phyloP scores from a whole-genome alignment of 2,888 invertebrate species.

The Zygothrica quintamaculata region DNA sequence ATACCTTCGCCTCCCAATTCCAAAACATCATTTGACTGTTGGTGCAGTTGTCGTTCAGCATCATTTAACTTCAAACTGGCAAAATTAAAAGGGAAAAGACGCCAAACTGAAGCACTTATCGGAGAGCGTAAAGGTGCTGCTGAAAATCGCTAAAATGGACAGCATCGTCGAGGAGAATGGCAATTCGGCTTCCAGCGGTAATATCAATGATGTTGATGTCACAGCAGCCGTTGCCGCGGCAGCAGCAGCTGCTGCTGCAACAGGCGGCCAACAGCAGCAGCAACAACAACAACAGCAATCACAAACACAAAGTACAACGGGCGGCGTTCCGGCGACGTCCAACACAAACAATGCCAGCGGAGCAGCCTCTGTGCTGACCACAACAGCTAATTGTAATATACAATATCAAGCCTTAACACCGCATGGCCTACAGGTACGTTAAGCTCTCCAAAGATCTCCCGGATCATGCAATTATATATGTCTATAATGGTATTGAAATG shows the following conservation, averaged over 20 bases:
- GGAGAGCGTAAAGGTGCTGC: slow-evolving; percentile 88
- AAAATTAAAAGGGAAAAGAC: slow-evolving; percentile 82
- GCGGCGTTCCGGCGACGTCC: slow-evolving; percentile 50
- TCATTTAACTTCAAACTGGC: slow-evolving; percentile 76
- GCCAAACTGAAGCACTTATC: slow-evolving; percentile 85
- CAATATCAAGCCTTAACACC: slow-evolving; percentile 87
- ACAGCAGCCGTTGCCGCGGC: slow-evolving; percentile 48
- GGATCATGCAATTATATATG: too few relatives aligned
- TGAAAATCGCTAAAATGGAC: slow-evolving; percentile 88
- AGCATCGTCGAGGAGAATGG: slow-evolving; percentile 96
- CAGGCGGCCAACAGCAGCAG: slow-evolving; percentile 51
- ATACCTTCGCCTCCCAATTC: neutral
- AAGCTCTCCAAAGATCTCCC: neutral
- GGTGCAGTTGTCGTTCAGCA: slow-evolving; percentile 40
- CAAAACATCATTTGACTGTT: neutral
- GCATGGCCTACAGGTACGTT: slow-evolving; percentile 88
- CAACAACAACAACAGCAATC: slow-evolving; percentile 75
- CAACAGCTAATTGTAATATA: slow-evolving; percentile 89
- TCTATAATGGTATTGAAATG: too few relatives aligned
- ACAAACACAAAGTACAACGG: slow-evolving; percentile 79
- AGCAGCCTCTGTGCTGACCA: slow-evolving; percentile 85
- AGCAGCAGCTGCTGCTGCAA: slow-evolving; percentile 42
- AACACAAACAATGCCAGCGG: slow-evolving; percentile 63
- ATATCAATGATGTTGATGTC: slow-evolving; percentile 73
- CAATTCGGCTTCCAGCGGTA: slow-evolving; percentile 83